Evolutionary conservation across 37 sponge, comb jelly and placozoan genomes (phyloP), one percentile per base, ranked within the genome.

Genomic region (Tethya wilhelma): DNA sequence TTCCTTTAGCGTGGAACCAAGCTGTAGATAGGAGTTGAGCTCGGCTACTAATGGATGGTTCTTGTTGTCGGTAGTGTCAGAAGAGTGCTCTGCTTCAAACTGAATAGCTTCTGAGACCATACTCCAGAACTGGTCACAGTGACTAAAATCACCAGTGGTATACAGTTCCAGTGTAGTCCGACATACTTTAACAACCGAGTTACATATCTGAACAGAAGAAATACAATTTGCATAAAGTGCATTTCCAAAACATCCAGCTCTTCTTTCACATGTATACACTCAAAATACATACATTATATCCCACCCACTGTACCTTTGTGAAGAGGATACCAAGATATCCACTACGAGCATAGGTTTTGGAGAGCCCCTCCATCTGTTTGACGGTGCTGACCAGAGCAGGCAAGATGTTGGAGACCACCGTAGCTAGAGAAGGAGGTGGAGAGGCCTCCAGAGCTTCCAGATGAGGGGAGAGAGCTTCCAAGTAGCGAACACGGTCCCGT

Each of bases 281-380:
- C 17, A 77, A 29, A 44, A 14, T 73, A 34, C 49, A 31, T n/a
- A 39, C 20, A 67, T 19, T 41, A 8, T 31, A 12, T 67, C 68
- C 12, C 14, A 77, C 20, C n/a, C 34, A 6, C 5, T 6, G 49
- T 58, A 96, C 97, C 84, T 97, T 93, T 14, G 80, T 79, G 49
- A 97, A 41, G 2, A 97, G 75, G 9, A 97, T 57, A 3, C 89
- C 95, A 23, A 97, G 80, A 49, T 86, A 97, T 2, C 97, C 97
- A 26, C 90, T 79, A 31, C 79, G 80, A 23, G 95, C 92, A 67
- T 94, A 93, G 23, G 71, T 66, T 25, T 89, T 68, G 40, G 97
- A 95, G 17, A 79, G 74, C 67, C 84, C 83, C 9, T 88, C 90
- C 76, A 81, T 79, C 82, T 91, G 90, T 29, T 68, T 80, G 33